These are phyloP conservation scores for Acleris emargana DNA, from an alignment of 2,888 invertebrate species.

Conservation along the genomic window DNA sequence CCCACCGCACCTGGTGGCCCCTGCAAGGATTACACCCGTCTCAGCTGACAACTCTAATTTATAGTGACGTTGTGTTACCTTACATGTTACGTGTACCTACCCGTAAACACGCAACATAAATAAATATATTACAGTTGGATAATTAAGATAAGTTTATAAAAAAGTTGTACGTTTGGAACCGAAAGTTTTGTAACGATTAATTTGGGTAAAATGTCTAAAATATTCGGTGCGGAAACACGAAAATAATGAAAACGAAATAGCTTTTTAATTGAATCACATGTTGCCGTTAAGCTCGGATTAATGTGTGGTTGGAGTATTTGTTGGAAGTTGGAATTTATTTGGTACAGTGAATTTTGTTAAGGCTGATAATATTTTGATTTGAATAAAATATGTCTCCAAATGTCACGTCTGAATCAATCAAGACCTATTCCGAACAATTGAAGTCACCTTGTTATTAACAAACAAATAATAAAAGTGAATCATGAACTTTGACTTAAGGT, in stretches of 20 bases:
- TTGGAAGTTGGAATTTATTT: slow-evolving; percentile 2
- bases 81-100: slow-evolving; percentile 4
- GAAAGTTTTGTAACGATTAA: slow-evolving; percentile 10
- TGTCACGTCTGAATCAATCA: no score
- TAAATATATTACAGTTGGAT: slow-evolving; percentile 10
- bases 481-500: no score
- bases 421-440: no score
- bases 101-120: slow-evolving; percentile 3
- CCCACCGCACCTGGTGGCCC: slow-evolving; percentile 89
- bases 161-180: slow-evolving; percentile 4
- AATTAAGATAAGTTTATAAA: slow-evolving; percentile 16
- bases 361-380: no score
- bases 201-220: slow-evolving; percentile 3
- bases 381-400: no score
- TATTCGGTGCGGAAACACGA: not conserved
- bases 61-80: slow-evolving; percentile 8
- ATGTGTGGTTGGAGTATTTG: not conserved
- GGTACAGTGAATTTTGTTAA: no score
- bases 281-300: slow-evolving; percentile 13
- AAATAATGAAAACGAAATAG: slow-evolving; percentile 14
- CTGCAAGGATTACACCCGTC: slow-evolving; percentile 54
- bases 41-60: slow-evolving; percentile 22
- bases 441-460: no score
- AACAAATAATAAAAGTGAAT: no score
- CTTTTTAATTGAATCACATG: slow-evolving; percentile 17